A percentile compares a stretch with the other conserved stretches of the same genome.
These are phyloP conservation scores for Sardinella longiceps DNA, from an alignment of 2,797 vertebrate genomes.

Conservation along the genomic window DNA sequence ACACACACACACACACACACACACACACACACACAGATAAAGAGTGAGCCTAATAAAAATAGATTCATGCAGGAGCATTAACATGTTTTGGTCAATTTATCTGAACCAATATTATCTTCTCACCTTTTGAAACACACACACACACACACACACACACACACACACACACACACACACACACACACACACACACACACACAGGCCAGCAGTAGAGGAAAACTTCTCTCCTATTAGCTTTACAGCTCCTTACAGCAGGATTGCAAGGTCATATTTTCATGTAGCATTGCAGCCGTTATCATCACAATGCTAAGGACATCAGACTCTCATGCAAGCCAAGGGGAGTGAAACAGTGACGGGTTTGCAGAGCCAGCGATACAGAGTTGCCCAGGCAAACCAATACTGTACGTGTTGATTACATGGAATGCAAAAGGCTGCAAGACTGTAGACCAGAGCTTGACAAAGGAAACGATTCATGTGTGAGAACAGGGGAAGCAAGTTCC, in stretches of 20 bases:
- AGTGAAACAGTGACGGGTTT: background rate
- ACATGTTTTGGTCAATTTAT: background rate
- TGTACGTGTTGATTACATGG: background rate
- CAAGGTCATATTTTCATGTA: background rate
- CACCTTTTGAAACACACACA: background rate
- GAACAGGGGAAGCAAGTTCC: no score
- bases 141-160: background rate
- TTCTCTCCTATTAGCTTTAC: background rate
- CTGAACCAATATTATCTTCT: conserved; percentile 10
- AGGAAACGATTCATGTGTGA: no score
- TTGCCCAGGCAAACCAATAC: background rate
- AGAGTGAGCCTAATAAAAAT: background rate
- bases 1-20: conserved; percentile 6
- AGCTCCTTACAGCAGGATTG: background rate
- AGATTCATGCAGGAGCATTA: background rate
- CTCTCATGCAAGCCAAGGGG: background rate
- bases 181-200: background rate
- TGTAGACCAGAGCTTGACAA: background rate
- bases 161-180: no score
- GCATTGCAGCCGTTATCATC: background rate
- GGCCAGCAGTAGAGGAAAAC: background rate
- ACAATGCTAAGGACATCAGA: background rate
- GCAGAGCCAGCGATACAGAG: background rate
- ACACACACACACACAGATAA: background rate
- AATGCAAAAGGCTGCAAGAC: background rate